Percentiles rank a stretch among this genome's conserved stretches.
These are phyloP conservation scores for Allobates femoralis DNA, from an alignment of 2,797 vertebrate genomes.

Conservation along the genomic window DNA sequence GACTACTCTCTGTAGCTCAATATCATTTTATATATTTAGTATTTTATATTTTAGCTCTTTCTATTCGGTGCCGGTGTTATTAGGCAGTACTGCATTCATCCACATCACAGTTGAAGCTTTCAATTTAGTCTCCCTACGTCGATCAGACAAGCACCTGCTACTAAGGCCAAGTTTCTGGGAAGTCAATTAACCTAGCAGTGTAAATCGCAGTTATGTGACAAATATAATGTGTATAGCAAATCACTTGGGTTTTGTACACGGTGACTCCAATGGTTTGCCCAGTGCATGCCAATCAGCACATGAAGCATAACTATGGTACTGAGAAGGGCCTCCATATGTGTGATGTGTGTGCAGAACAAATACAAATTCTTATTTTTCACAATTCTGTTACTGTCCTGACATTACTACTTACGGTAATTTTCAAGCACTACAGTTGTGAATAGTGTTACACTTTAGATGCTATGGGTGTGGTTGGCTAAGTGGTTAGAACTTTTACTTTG, in stretches of 20 bases:
- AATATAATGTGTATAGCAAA: conserved; percentile 7
- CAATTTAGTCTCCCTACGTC: background rate
- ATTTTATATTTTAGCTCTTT: background rate
- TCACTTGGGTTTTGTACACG: conserved; percentile 15
- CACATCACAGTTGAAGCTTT: conserved; percentile 7
- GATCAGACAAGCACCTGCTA: background rate
- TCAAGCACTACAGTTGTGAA: too few relatives aligned
- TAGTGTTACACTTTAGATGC: too few relatives aligned
- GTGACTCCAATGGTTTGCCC: background rate
- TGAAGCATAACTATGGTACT: background rate
- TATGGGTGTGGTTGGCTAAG: too few relatives aligned
- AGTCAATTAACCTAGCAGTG: conserved; percentile 29
- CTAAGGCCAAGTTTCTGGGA: conserved; percentile 14
- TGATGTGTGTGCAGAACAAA: background rate
- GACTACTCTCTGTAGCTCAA: background rate
- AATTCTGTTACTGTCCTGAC: too few relatives aligned
- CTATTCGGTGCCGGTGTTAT: background rate
- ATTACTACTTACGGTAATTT: too few relatives aligned
- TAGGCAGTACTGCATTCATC: background rate
- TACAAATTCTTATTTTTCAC: background rate
- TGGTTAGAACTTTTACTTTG: too few relatives aligned
- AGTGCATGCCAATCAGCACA: background rate
- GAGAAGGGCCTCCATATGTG: background rate
- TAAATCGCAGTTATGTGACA: conserved; percentile 10
- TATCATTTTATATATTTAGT: background rate